Evolutionary conservation across 2,888 invertebrate species (phyloP), one percentile per base, ranked within the genome.

Genomic region (Drosophila nr. fundita): DNA sequence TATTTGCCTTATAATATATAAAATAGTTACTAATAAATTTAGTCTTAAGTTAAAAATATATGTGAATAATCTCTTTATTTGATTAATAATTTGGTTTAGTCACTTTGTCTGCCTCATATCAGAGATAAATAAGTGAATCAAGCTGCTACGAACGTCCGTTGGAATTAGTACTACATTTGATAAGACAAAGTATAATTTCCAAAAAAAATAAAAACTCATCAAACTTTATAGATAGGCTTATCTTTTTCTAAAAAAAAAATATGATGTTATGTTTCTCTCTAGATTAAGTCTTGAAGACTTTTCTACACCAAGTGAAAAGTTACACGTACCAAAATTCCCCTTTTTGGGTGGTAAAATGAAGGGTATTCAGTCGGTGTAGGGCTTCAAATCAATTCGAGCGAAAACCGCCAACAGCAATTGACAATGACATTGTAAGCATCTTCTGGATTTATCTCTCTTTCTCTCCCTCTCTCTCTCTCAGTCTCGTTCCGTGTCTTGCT

Each of bases 371-470:
- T 59, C 42, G 34, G 67, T 60, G 48, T 81, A 73, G 64, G 79
- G 81, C 79, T 79, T 70, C 73, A 27, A 45, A 45, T 45, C 49
- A 52, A 60, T 54, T 53, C 48, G 52, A 49, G 50, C 58, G 53
- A 65, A 67, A 38, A 32, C 55, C 57, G 57, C 54, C 70, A 70
- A 69, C 60, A 79, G 55, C 71, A 81, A 83, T 83, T 87, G 84
- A 71, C 89, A 87, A 66, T 85, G 84, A 85, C 89, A 85, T 84
- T 85, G 84, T 50, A 57, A 79, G 57, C 72, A 79, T 68, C 78
- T 59, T 53, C 48, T 63, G 65, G 36, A 63, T 15, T 45, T 45
- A 45, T 45, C 24, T 15, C 58, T 66, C 68, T 71, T 57, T 38
- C 66, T 30, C 49, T 52, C 11, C 49, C 69, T 60, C 59, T 38